phyloP scores from a whole-genome alignment of 2,797 vertebrate genomes.

The Psittacula echo region DNA sequence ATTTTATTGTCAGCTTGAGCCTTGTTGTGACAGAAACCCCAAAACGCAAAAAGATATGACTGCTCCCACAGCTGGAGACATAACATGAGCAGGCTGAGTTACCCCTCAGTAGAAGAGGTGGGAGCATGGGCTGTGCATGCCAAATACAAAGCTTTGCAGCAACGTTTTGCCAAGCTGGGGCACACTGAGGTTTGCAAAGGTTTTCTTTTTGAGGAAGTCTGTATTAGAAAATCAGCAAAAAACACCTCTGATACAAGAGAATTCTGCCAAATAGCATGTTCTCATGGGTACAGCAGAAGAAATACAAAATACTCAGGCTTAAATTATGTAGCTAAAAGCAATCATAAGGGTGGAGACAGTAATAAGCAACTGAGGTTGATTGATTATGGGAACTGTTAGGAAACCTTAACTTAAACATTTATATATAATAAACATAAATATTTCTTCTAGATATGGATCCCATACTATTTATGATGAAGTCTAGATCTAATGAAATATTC shows the following conservation, averaged over 20 bases:
- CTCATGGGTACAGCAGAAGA: background rate
- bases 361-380: background rate
- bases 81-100: background rate
- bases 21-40: background rate
- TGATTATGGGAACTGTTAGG: background rate
- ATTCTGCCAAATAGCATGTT: background rate
- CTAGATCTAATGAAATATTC: background rate
- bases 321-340: background rate
- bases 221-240: background rate
- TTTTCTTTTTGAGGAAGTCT: background rate
- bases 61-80: background rate
- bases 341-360: background rate
- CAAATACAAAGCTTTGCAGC: background rate
- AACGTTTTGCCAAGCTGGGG: background rate
- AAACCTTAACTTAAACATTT: background rate
- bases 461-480: background rate
- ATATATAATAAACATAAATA: background rate
- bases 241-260: background rate
- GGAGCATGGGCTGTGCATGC: rapidly evolving
- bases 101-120: background rate
- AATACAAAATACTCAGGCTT: background rate
- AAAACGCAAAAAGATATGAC: background rate
- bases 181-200: background rate
- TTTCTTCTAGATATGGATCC: background rate
- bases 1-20: background rate